A percentile compares a stretch with the other conserved stretches of the same genome.
Conservation (phyloP, 1,140 invertebrate genomes). For the Atta cephalotes region DNA sequence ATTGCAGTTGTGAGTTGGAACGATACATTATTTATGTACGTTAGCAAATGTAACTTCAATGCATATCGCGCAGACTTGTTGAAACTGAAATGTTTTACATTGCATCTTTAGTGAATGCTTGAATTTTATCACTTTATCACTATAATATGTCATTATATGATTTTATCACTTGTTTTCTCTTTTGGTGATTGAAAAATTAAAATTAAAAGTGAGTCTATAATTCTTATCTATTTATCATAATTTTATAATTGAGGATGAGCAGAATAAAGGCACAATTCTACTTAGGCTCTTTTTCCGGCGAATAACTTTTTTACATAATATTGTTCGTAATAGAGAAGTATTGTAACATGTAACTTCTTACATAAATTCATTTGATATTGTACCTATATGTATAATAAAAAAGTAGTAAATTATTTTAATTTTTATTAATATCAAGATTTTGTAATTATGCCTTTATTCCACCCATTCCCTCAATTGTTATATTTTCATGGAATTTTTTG, state of each 20-base stretch:
- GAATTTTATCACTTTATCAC: slow-evolving; percentile 1
- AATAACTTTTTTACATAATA: too few species aligned
- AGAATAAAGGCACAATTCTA: too few species aligned
- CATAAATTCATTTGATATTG: too few species aligned
- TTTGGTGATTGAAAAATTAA: background rate
- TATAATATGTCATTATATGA: background rate
- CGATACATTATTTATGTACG: background rate
- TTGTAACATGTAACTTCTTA: too few species aligned
- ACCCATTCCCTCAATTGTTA: background rate
- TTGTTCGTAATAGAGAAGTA: too few species aligned
- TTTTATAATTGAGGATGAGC: too few species aligned
- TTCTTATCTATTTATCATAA: too few species aligned
- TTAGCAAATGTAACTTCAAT: background rate
- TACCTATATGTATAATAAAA: too few species aligned
- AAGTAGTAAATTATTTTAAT: too few species aligned
- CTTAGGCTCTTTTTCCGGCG: too few species aligned
- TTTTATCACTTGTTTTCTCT: background rate
- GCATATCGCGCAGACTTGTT: background rate
- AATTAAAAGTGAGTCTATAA: background rate
- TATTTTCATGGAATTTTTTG: background rate
- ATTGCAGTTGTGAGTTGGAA: background rate
- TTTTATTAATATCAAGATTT: too few species aligned
- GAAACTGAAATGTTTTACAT: background rate
- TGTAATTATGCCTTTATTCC: too few species aligned
- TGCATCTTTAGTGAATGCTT: background rate